A percentile compares a stretch with the other conserved stretches of the same genome.
These are phyloP conservation scores for Eristalis arbustorum DNA, from an alignment of 2,888 invertebrate species.

Conservation along the genomic window DNA sequence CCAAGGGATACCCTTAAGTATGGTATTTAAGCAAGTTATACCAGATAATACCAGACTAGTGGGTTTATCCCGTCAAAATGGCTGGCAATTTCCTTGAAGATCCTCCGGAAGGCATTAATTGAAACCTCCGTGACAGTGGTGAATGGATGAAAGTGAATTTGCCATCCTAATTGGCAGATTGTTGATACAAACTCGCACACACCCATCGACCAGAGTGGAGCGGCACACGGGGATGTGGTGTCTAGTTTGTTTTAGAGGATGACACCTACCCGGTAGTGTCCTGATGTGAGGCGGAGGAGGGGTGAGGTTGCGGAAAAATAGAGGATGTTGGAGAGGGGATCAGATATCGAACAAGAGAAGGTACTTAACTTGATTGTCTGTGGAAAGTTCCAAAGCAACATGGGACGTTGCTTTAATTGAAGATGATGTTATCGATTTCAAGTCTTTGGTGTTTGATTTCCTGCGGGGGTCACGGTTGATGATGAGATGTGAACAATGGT, in stretches of 20 bases:
- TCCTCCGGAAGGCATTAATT: constrained; percentile 57
- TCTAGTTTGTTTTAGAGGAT: background rate
- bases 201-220: background rate
- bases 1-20: constrained; percentile 14
- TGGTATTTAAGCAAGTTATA: constrained; percentile 46
- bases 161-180: constrained; percentile 46
- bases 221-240: background rate
- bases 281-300: too few relatives aligned
- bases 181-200: constrained; percentile 18
- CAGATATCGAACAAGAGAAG: background rate
- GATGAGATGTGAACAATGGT: background rate
- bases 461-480: background rate
- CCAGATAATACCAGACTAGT: constrained; percentile 45
- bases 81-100: constrained; percentile 54
- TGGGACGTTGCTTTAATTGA: background rate
- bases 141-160: constrained; percentile 52
- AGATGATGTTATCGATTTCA: background rate
- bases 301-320: background rate
- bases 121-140: constrained; percentile 60
- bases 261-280: background rate
- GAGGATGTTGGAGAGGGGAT: background rate
- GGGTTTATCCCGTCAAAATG: constrained; percentile 54
- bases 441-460: background rate
- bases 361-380: background rate
- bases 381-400: background rate